Base-by-base conservation (phyloP, 2,113 vertebrate genomes). In the Mobula hypostoma region DNA sequence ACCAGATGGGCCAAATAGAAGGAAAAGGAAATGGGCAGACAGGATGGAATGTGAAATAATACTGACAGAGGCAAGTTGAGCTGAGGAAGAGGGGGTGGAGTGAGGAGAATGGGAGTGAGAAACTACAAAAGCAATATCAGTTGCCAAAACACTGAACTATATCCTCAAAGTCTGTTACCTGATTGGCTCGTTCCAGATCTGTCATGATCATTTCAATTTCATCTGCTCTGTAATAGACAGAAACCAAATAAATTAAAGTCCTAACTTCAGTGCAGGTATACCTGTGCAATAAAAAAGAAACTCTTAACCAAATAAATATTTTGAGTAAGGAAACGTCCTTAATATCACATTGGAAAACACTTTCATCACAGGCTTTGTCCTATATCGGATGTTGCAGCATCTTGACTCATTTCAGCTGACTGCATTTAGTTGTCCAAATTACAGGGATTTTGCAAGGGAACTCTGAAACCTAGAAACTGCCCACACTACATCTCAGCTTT, bases 181-280 rank as follows among this genome's bases (percentile, higher is more conserved):
- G 99, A 97, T 99, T 99, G 79, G 98, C 99, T 97, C 99, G 97
- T 96, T 99, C 99, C 94, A 99, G 97, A 96, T 99, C 99, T 48
- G 98, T 99, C 98, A 99, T 99, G 97, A 99, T 98, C 97, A 99
- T 99, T 96, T 99, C 99, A 94, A 99, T 98, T 96, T 99, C 99
- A 95, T 99, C 98, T 48, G 98, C 98, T 97, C 99, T 99, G 95
- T 95, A 94, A 95, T 14, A 90, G 82, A 80, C n/a, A 58, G 21
- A 63, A 70, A 8, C 0, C 15, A 77, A 14, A 12, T 83, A 7
- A 94, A 72, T 40, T 36, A 11, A 72, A 72, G 24, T 36, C 61
- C 88, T 48, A 36, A 36, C 48, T 11, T 76, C 91, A 40, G 1
- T 93, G 1, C 19, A 9, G 7, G 48, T 74, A 27, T 72, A 7